Base-by-base conservation (phyloP, 2,888 invertebrate species). In the Hoplodrina ambigua region DNA sequence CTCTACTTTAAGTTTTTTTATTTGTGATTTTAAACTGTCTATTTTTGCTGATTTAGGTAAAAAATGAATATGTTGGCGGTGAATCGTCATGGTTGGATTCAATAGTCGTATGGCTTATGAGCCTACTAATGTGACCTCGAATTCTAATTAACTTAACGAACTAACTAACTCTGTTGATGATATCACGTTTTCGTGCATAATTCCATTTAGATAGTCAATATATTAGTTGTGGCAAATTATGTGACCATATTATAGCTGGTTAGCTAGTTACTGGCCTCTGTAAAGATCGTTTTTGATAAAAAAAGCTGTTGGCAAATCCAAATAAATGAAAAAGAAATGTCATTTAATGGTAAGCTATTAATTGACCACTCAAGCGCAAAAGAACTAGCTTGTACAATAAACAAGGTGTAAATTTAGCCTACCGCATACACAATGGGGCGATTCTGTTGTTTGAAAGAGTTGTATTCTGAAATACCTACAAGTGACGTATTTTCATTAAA, bases 1-100 rank as follows among this genome's bases (percentile, higher is more conserved):
- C 95, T 96, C 95, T 93, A 94, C 94, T 89, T 79, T 3, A 5
- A 49, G 25, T 61, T 55, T 60, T 41, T 64, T 90, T 8, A 69
- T 70, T 68, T 74, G 52, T 68, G 67, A 57, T 79, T 81, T 68
- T 17, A 61, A 30, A 61, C 2, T 46, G 13, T n/a, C 30, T 2
- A 10, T 50, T 64, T 57, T 61, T 53, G 2, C 0, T 8, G 25
- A 49, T 68, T 63, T 62, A 60, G n/a, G 10, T 50, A 19, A 67
- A 61, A 66, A 1, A 5, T 52, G 15, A 25, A 44, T 65, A 25
- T 64, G 30, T 50, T 60, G 52, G 20, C 4, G 5, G 46, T 58
- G n/a, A 17, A 44, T 33, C 62, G 8, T 19, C 6, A 25, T 58
- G 4, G n/a, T 58, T 44, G 19, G 37, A 10, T 62, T 74, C 19